These are phyloP conservation scores for Oncopeltus fasciatus DNA, from an alignment of 1,140 invertebrate species.

Conservation along the genomic window DNA sequence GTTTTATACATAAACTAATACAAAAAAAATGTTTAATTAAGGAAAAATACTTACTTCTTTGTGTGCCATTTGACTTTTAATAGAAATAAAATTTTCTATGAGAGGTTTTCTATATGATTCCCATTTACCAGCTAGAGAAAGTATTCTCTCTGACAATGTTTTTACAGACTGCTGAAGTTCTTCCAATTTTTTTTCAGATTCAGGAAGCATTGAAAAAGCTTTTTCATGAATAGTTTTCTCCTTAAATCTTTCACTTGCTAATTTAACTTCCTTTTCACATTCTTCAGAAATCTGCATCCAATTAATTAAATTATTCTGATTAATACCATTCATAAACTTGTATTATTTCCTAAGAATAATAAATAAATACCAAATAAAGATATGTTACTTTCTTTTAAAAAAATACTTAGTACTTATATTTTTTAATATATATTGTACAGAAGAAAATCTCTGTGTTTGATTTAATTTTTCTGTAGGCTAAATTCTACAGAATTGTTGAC, in stretches of 20 bases:
- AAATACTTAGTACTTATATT: no score
- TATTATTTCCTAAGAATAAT: no score
- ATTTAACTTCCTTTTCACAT: conserved; percentile 31
- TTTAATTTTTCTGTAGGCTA: no score
- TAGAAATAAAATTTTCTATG: conserved; percentile 42
- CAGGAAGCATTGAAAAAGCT: conserved; percentile 44
- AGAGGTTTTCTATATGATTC: conserved; percentile 48
- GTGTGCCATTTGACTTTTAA: conserved; percentile 41
- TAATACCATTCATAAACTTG: no score
- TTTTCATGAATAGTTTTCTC: conserved; percentile 36
- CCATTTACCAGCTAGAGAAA: conserved; percentile 52
- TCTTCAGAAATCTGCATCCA: conserved; percentile 25
- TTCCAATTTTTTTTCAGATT: conserved; percentile 45
- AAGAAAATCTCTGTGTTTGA: no score
- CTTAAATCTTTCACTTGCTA: conserved; percentile 26
- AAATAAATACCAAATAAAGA: no score
- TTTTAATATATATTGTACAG: no score
- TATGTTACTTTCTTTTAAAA: no score
- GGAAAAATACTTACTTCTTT: conserved; percentile 41
- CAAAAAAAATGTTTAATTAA: no score
- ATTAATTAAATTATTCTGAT: no score
- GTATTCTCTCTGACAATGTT: conserved; percentile 41
- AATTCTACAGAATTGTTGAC: no score
- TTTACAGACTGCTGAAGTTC: conserved; percentile 43
- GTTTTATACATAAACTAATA: no score